These are phyloP conservation scores for Philereme transversata DNA, from an alignment of 2,888 invertebrate species.

Conservation along the genomic window DNA sequence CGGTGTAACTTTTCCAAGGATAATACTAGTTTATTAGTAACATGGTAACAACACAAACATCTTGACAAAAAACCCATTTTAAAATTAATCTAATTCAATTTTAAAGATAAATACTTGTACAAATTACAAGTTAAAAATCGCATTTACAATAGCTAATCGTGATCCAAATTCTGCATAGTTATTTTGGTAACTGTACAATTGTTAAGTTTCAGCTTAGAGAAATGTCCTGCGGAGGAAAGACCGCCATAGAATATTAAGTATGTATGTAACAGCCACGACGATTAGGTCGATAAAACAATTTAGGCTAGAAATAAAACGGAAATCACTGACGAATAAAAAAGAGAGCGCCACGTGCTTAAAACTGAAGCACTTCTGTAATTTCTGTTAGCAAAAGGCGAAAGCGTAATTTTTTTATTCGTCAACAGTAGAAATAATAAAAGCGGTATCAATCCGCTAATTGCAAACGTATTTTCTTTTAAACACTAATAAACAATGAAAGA, in stretches of 20 bases:
- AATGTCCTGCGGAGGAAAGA: not conserved
- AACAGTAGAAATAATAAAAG: no score
- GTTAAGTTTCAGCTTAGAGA: not conserved
- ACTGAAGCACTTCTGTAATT: no score
- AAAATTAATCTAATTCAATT: no score
- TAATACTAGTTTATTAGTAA: no score
- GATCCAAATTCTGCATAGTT: not conserved
- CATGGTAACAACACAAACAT: no score
- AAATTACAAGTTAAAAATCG: constrained; percentile 1
- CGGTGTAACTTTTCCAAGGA: no score
- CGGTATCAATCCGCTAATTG: not conserved
- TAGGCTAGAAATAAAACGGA: constrained; percentile 8
- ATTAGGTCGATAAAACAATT: not conserved
- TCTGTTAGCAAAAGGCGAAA: no score
- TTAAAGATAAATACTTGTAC: no score
- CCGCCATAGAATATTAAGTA: constrained; percentile 1
- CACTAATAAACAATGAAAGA: not conserved
- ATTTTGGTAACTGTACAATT: constrained; percentile 11
- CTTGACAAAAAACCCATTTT: no score
- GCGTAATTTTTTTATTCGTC: no score
- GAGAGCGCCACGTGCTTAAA: no score
- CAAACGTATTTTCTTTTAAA: not conserved
- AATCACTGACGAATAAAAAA: no score
- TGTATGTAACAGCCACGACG: constrained; percentile 8
- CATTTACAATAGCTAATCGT: constrained; percentile 9